A percentile compares a stretch with the other conserved stretches of the same genome.
Conservation (phyloP, 2,797 vertebrate species). For the Pantherophis vulpinus region DNA sequence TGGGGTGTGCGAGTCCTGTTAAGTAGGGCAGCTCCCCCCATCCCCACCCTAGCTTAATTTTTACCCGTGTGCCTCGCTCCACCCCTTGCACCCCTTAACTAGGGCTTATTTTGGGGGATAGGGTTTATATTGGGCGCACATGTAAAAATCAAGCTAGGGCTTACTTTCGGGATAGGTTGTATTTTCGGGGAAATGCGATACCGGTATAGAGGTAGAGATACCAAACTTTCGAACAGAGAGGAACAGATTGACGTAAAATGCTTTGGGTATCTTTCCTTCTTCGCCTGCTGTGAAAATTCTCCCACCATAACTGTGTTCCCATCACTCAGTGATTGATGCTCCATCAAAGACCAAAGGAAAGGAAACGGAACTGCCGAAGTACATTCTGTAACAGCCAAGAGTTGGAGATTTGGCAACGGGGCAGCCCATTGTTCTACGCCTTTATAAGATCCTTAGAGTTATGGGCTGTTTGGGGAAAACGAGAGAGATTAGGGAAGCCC, state of each 20-base stretch:
- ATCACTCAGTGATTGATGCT: not conserved
- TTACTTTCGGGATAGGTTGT: too few relatives aligned
- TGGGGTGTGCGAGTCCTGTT: accelerated
- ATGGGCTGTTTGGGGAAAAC: not conserved
- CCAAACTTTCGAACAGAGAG: too few relatives aligned
- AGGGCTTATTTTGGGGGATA: too few relatives aligned
- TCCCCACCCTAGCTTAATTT: not conserved
- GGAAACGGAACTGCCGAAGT: not conserved
- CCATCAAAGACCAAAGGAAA: not conserved
- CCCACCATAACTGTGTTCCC: not conserved
- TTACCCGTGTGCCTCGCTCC: not conserved
- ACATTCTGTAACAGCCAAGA: not conserved
- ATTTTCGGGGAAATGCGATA: too few relatives aligned
- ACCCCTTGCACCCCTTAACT: not conserved
- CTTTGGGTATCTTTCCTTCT: not conserved
- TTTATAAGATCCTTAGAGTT: not conserved
- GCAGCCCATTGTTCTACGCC: not conserved
- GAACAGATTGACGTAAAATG: not conserved
- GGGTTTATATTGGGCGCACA: too few relatives aligned
- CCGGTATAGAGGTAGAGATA: not conserved
- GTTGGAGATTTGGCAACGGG: not conserved
- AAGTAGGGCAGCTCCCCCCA: not conserved
- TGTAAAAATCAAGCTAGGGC: too few relatives aligned
- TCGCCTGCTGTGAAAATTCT: not conserved
- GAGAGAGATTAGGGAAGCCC: not conserved